Evolutionary conservation across 2,888 invertebrate genomes (phyloP), one percentile per base, ranked within the genome.

Genomic region (Sepiola atlantica): DNA sequence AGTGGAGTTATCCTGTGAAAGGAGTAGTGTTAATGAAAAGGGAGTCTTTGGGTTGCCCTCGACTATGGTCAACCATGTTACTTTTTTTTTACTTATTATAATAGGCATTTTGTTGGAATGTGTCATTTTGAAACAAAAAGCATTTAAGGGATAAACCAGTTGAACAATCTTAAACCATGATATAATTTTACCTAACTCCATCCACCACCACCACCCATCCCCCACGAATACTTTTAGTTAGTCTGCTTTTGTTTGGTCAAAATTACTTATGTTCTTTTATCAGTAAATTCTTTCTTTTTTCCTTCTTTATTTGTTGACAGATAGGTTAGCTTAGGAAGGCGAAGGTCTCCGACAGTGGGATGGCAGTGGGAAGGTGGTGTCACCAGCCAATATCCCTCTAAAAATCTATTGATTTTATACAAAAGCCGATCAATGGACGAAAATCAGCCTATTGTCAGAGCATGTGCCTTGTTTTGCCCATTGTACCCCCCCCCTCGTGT

Each of bases 241-340:
- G 14, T 16, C 77, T n/a, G 32, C 77, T 77, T 77, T 77, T 77
- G 77, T 77, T 77, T 77, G 77, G 77, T 77, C 32, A 14, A 77
- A 77, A 77, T 77, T 77, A 77, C 77, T 77, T n/a, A 77, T 77
- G 77, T 77, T 77, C 77, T 77, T 77, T 77, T 77, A 77, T 77
- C 77, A 77, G n/a, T 77, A n/a, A 18, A 77, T n/a, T n/a, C 77
- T 77, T 77, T n/a, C 0, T 61, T 28, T 61, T 77, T 8, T 8
- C 8, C 45, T 8, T 77, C 32, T 77, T 77, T 77, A 12, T 77
- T n/a, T 32, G 77, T 77, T 77, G 77, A 77, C 77, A 77, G 77
- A 77, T 77, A 77, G 77, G 77, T 77, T n/a, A 77, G n/a, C 77
- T 77, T 77, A 77, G 77, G 77, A 77, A 77, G n/a, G 77, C 16